Conservation (phyloP, 2,888 invertebrate genomes). For the Myopa tessellatipennis region DNA sequence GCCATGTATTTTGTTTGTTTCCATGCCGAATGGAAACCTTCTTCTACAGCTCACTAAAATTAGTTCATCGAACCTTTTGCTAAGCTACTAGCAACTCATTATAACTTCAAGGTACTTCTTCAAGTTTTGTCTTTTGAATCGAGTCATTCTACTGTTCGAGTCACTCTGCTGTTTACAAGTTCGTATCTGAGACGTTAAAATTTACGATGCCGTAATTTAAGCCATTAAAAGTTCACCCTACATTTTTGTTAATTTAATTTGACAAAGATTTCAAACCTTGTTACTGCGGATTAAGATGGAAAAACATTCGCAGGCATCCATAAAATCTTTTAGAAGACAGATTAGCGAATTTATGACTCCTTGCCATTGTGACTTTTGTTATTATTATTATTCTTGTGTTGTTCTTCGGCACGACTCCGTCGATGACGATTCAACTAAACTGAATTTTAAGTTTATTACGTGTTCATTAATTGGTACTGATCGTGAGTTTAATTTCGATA, state of each 20-base stretch:
- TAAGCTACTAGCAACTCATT: no score
- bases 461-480: slow-evolving; percentile 35
- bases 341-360: slow-evolving; percentile 15
- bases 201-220: slow-evolving; percentile 13
- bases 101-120: no score
- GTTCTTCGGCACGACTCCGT: not conserved
- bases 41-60: no score
- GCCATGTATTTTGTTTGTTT: no score
- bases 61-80: no score
- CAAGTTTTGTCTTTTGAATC: no score
- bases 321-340: slow-evolving; percentile 16
- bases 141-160: no score
- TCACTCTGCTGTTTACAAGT: no score
- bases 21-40: no score
- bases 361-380: not conserved
- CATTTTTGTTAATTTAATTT: slow-evolving; percentile 19
- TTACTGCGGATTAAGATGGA: not conserved
- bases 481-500: slow-evolving; percentile 30
- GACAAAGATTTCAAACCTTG: not conserved
- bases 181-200: not conserved
- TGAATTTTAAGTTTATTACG: slow-evolving; percentile 34
- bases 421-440: slow-evolving; percentile 10
- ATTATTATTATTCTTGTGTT: not conserved
- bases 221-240: not conserved
- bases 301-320: not conserved